These are phyloP conservation scores for Acrossocheilus fasciatus DNA, from an alignment of 2,797 vertebrate genomes.

Conservation along the genomic window DNA sequence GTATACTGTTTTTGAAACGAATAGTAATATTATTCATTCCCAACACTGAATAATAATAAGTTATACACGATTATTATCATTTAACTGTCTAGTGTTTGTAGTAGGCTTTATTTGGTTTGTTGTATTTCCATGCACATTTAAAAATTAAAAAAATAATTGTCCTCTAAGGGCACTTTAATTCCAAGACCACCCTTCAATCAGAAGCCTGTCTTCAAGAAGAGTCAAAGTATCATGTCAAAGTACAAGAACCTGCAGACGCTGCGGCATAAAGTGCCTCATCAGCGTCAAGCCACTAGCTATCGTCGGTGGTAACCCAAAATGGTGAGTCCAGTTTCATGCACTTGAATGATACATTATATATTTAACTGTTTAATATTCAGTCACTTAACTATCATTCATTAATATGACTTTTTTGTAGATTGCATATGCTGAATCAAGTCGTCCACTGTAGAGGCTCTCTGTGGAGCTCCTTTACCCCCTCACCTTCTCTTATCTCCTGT, in stretches of 20 bases:
- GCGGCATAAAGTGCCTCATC: constrained; percentile 69
- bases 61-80: neutral
- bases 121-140: neutral
- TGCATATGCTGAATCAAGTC: neutral
- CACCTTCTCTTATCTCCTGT: neutral
- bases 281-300: constrained; percentile 61
- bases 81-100: neutral
- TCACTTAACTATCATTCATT: neutral
- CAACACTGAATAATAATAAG: neutral
- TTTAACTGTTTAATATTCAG: neutral
- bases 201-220: constrained; percentile 80
- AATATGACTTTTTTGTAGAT: neutral
- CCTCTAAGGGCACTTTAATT: constrained; percentile 73
- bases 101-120: neutral
- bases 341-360: neutral
- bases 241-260: constrained; percentile 81
- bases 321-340: neutral
- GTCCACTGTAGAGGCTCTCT: neutral
- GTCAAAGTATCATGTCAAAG: constrained; percentile 80
- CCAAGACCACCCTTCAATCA: constrained; percentile 74
- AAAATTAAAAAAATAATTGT: neutral
- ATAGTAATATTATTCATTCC: neutral
- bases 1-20: neutral
- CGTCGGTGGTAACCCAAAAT: constrained; percentile 56
- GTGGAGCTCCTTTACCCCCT: neutral